A percentile compares a stretch with the other conserved stretches of the same genome.
Evolutionary conservation across 2,888 invertebrate species (phyloP).

Genomic region (Nezara viridula): DNA sequence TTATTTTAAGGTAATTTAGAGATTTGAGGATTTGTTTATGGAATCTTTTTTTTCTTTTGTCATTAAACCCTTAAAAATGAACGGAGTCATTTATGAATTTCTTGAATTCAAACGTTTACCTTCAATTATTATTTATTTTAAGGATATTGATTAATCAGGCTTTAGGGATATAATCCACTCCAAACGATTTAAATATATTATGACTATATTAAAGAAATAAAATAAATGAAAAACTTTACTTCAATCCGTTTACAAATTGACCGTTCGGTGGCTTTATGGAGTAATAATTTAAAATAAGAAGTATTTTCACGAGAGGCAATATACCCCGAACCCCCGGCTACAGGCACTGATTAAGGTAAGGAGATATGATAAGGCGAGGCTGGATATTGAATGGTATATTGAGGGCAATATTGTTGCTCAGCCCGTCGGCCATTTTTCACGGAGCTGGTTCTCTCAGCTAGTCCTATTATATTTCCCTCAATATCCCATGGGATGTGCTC

Average conservation of each 20-base stretch:
- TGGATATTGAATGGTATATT: conserved; percentile 43
- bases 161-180: no score
- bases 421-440: conserved; percentile 1
- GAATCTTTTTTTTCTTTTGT: no score
- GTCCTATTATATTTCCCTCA: conserved; percentile 49
- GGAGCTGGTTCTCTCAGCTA: background rate
- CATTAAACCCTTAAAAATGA: no score
- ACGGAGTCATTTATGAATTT: no score
- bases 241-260: background rate
- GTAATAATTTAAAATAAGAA: background rate
- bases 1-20: no score
- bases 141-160: no score
- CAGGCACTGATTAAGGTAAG: background rate
- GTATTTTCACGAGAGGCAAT: background rate
- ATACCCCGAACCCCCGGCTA: no score
- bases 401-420: conserved; percentile 33
- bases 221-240: no score
- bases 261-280: background rate
- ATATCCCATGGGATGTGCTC: conserved; percentile 30
- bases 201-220: background rate
- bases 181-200: no score
- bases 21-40: no score
- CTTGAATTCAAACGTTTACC: no score
- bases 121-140: no score
- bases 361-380: background rate